Conservation (phyloP, 2,797 vertebrate species). For the Halcyon chelicuti region DNA sequence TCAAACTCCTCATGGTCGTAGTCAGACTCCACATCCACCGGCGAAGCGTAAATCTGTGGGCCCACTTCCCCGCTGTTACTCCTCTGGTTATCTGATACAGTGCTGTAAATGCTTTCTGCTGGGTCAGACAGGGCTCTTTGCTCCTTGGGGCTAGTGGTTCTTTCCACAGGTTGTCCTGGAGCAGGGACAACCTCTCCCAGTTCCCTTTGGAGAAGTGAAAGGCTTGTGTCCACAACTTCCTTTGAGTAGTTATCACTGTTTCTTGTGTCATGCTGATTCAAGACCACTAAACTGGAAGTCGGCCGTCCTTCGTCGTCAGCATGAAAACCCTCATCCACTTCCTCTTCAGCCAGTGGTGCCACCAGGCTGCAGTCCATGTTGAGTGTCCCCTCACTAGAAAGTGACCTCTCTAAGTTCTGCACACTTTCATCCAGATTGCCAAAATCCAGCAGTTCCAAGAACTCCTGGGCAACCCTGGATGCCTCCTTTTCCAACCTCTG, state of each 20-base stretch:
- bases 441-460: constrained; percentile 91
- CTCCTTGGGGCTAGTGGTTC: not conserved
- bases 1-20: constrained; percentile 93
- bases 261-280: constrained; percentile 10
- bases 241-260: constrained; percentile 48
- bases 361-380: constrained; percentile 83
- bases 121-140: constrained; percentile 3
- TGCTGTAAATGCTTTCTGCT: constrained; percentile 75
- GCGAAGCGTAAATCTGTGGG: constrained; percentile 74
- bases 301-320: constrained; percentile 85
- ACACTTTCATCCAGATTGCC: constrained; percentile 79
- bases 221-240: not conserved
- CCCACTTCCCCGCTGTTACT: constrained; percentile 62
- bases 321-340: constrained; percentile 89
- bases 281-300: constrained; percentile 72
- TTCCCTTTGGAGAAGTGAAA: not conserved
- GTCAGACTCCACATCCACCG: constrained; percentile 87
- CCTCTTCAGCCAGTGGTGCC: constrained; percentile 86
- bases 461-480: constrained; percentile 90
- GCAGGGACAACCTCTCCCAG: not conserved
- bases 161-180: not conserved
- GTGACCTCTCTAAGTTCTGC: constrained; percentile 81
- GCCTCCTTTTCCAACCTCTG: constrained; percentile 90
- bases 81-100: constrained; percentile 61
- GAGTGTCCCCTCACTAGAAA: constrained; percentile 88